Evolutionary conservation across 2,113 vertebrate species (phyloP).

Genomic region (Phocoena sinus): DNA sequence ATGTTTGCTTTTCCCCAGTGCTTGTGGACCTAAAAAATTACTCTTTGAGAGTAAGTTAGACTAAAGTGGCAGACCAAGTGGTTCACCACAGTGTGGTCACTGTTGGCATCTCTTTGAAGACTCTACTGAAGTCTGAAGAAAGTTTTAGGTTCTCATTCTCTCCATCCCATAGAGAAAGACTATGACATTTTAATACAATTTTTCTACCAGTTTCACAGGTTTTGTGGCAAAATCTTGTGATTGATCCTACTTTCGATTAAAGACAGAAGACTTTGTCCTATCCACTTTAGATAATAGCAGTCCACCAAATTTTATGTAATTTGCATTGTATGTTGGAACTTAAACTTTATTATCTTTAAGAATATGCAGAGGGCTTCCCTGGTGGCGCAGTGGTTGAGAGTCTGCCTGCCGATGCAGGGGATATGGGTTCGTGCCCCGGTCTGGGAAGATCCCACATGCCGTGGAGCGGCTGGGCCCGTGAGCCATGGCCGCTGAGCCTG

Average conservation of each 20-base stretch:
- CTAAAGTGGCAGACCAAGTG: background rate
- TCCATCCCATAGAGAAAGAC: background rate
- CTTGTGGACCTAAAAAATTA: background rate
- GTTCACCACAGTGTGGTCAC: background rate
- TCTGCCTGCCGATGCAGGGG: too few relatives aligned
- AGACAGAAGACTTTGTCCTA: background rate
- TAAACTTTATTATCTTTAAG: conserved; percentile 29
- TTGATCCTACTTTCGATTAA: conserved; percentile 2
- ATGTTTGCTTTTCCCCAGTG: background rate
- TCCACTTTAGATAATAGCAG: background rate
- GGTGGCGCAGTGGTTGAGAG: too few relatives aligned
- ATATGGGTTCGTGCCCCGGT: too few relatives aligned
- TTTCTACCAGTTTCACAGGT: background rate
- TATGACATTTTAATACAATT: background rate
- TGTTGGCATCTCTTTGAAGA: background rate
- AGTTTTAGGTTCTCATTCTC: background rate
- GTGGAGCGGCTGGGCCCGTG: too few relatives aligned
- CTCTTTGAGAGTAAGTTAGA: background rate
- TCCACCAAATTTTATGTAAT: conserved; percentile 18
- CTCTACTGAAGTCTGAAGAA: background rate
- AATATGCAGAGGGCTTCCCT: background rate
- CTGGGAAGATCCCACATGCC: too few relatives aligned
- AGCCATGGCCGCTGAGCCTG: too few relatives aligned
- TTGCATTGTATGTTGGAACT: background rate
- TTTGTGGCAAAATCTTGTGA: conserved; percentile 25